Evolutionary conservation across 2,888 invertebrate species (phyloP), one percentile per base, ranked within the genome.

Genomic region (Drosophila silvestris): DNA sequence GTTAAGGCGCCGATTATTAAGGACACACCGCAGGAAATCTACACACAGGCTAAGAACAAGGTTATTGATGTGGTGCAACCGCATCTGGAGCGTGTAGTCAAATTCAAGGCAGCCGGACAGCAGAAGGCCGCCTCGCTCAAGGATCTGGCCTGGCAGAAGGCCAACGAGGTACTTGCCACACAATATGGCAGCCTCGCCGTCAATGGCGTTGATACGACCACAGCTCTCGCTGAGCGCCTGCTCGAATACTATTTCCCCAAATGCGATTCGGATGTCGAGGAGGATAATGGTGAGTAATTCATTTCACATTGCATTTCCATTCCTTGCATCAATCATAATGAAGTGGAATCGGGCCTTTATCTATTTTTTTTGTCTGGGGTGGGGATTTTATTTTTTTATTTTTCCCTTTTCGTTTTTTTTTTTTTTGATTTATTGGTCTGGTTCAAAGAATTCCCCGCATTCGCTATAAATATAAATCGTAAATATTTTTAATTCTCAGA

Each of bases 221-320:
- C 96, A 26, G 94, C 94, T 3, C 93, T 96, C 70, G 96, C 97
- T 28, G 96, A 97, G 94, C 95, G 95, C 70, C 94, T 96, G 77
- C 93, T 97, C 14, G 96, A 97, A 93, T 96, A 95, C 89, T 97
- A 96, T 92, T 95, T 97, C 79, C 97, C 96, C 30, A 94, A 95
- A 92, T 88, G 94, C 90, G 92, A 94, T 6, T 94, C 94, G 33
- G 95, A 96, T 80, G 94, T 94, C 52, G 94, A 95, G 67, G 93
- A 94, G 93, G 93, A 94, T 93, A 93, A 94, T 89, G 94, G 94
- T 94, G 77, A 93, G 93, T 92, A 30, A 12, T 22, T 26, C 28
- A 39, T n/a, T 10, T 1, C 26, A 22, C 33, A 22, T 9, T 16
- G 22, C 16, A 16, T 54, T 33, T 4, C 26, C 35, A 56, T 10